Conservation (phyloP, 2,888 invertebrate species). For the Scaptomyza parva region DNA sequence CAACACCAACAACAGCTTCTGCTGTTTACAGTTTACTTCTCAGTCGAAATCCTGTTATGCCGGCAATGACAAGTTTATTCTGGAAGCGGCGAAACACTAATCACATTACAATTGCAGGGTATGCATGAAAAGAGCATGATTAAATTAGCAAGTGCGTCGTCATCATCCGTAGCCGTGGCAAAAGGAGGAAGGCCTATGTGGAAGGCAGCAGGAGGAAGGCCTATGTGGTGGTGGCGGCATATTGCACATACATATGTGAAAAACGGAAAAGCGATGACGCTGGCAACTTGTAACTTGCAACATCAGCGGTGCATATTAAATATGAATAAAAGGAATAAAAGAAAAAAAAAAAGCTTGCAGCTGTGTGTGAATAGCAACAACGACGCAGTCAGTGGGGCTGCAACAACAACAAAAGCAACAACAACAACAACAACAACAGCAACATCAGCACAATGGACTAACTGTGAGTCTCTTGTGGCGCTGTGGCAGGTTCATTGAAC, state of each 20-base stretch:
- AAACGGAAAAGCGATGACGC: conserved; percentile 65
- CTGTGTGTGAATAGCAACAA: conserved; percentile 53
- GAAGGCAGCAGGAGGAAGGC: background rate
- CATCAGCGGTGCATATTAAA: conserved; percentile 77
- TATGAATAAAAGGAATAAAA: conserved; percentile 49
- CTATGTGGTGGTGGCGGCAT: conserved; percentile 42
- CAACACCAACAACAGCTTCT: background rate
- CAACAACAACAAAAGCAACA: conserved; percentile 32
- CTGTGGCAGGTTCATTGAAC: conserved; percentile 79
- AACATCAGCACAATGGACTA: conserved; percentile 48
- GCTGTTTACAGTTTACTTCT: background rate
- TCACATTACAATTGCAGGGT: conserved; percentile 30
- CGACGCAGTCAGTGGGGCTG: conserved; percentile 42
- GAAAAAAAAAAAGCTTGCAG: conserved; percentile 40
- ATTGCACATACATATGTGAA: conserved; percentile 73
- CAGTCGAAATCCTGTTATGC: background rate
- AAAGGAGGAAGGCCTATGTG: conserved; percentile 2
- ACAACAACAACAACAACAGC: conserved; percentile 29
- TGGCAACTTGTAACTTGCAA: conserved; percentile 76
- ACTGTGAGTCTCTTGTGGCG: conserved; percentile 54
- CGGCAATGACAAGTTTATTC: background rate
- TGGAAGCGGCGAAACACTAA: background rate
- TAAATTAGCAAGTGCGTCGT: conserved; percentile 73
- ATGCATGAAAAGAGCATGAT: conserved; percentile 44
- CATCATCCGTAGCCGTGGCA: conserved; percentile 5